Conservation (phyloP, 2,888 invertebrate species). For the Hesperia comma region DNA sequence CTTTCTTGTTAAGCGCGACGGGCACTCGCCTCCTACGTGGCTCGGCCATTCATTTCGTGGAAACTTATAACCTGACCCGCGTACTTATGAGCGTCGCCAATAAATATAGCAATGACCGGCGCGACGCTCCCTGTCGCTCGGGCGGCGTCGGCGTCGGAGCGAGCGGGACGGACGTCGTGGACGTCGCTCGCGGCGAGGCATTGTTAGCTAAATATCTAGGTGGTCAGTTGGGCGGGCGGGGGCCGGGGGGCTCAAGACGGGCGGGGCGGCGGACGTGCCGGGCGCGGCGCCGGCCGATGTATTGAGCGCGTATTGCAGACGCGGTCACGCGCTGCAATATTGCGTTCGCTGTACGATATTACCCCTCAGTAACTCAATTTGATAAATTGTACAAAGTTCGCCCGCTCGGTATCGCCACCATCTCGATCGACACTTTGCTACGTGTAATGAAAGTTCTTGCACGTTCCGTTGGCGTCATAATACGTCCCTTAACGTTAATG, state of each 20-base stretch:
- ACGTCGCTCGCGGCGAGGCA: slow-evolving; percentile 71
- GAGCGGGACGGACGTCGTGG: slow-evolving; percentile 63
- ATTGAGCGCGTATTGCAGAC: slow-evolving; percentile 84
- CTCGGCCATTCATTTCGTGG: slow-evolving; percentile 81
- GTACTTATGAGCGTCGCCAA: slow-evolving; percentile 84
- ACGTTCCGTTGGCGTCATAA: not conserved
- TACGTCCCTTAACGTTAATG: too few species aligned
- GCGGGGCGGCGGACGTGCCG: slow-evolving; percentile 75
- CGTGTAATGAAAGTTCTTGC: slow-evolving; percentile 47
- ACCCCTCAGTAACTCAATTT: slow-evolving; percentile 83
- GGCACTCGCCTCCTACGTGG: slow-evolving; percentile 80
- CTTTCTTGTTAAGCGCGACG: slow-evolving; percentile 75
- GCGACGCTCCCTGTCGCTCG: slow-evolving; percentile 66
- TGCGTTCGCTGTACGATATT: slow-evolving; percentile 82
- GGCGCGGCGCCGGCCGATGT: slow-evolving; percentile 81
- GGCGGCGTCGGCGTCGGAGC: slow-evolving; percentile 53
- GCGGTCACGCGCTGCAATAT: slow-evolving; percentile 84
- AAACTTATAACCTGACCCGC: slow-evolving; percentile 84
- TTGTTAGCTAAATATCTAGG: slow-evolving; percentile 84
- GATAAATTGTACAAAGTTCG: slow-evolving; percentile 82
- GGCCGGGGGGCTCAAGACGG: slow-evolving; percentile 63
- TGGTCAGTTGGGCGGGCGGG: slow-evolving; percentile 79
- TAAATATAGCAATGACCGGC: slow-evolving; percentile 83
- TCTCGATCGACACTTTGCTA: slow-evolving; percentile 62
- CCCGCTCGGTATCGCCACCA: slow-evolving; percentile 69